These are phyloP conservation scores for Smittia aterrima DNA, from an alignment of 2,888 invertebrate genomes.

Conservation along the genomic window DNA sequence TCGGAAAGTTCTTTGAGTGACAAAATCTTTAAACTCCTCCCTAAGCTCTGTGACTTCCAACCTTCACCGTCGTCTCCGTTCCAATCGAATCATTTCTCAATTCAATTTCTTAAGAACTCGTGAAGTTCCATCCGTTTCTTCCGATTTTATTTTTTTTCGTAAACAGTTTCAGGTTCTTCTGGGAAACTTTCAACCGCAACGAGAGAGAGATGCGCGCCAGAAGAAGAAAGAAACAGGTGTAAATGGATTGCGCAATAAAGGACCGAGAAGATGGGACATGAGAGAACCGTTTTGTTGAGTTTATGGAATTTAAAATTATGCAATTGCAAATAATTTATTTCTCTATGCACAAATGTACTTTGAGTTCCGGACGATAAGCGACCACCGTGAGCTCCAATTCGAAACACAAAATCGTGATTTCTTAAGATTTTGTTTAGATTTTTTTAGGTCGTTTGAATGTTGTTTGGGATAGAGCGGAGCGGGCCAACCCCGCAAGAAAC, in stretches of 20 bases:
- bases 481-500: no score
- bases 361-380: no score
- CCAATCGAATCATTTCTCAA: background rate
- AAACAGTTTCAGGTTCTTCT: conserved; percentile 14
- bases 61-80: background rate
- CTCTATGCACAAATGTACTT: no score
- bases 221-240: background rate
- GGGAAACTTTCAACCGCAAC: background rate
- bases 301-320: background rate
- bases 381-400: no score
- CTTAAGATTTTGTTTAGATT: background rate
- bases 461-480: background rate
- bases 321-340: background rate
- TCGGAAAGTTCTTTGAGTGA: no score
- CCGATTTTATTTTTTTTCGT: conserved; percentile 12
- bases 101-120: background rate
- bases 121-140: conserved; percentile 27
- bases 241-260: background rate
- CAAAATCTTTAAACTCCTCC: background rate
- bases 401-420: no score
- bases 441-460: conserved; percentile 9
- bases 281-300: background rate
- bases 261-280: background rate
- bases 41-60: conserved; percentile 5
- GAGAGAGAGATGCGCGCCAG: background rate